These are phyloP conservation scores for Platycercus adscitus DNA, from an alignment of 2,113 vertebrate genomes.

Conservation along the genomic window DNA sequence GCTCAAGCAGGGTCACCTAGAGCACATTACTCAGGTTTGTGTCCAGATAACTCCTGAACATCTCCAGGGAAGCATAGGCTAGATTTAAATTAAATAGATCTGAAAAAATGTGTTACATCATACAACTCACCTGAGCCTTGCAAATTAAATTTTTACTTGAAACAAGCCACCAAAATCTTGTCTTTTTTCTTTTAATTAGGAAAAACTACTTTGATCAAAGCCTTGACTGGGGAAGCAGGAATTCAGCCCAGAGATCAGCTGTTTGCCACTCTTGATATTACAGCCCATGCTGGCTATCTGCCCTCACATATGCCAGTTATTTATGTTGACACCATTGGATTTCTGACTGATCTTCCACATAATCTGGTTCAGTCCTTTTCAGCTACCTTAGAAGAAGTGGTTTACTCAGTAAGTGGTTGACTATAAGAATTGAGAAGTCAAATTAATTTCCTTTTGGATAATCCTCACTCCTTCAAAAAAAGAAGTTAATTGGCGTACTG, in stretches of 20 bases:
- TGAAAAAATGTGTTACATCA: not conserved
- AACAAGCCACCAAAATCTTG: not conserved
- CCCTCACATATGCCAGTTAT: slow-evolving; percentile 83
- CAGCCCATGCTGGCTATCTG: slow-evolving; percentile 85
- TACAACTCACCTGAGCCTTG: not conserved
- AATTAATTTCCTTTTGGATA: not conserved
- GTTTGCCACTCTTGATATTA: slow-evolving; percentile 93
- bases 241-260: slow-evolving; percentile 87
- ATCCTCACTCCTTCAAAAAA: not conserved
- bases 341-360: slow-evolving; percentile 94
- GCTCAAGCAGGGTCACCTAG: not conserved
- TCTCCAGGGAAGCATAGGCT: not conserved
- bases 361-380: slow-evolving; percentile 91
- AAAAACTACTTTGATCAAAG: slow-evolving; percentile 93
- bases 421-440: not conserved
- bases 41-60: not conserved
- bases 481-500: not conserved
- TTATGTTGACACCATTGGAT: slow-evolving; percentile 94
- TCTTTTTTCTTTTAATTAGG: slow-evolving; percentile 73
- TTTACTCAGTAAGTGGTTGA: slow-evolving; percentile 79
- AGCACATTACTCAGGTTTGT: not conserved
- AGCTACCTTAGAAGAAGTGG: slow-evolving; percentile 91
- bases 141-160: not conserved
- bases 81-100: not conserved
- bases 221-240: slow-evolving; percentile 83